Conservation (phyloP, 2,797 vertebrate species). For the Telmatherina bonti region DNA sequence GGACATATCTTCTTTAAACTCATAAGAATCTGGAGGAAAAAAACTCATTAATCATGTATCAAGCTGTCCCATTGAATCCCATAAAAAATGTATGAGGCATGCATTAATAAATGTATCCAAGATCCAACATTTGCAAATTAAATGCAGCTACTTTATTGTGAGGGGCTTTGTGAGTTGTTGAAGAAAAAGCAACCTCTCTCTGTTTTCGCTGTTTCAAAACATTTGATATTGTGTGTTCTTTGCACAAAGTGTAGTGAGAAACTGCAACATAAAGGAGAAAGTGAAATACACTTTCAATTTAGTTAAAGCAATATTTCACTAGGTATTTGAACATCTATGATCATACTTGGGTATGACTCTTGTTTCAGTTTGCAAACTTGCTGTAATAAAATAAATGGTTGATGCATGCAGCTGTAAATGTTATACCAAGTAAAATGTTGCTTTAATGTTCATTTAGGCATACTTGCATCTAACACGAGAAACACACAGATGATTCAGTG, state of each 20-base stretch:
- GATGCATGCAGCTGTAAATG: slow-evolving; percentile 53
- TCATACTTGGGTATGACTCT: slow-evolving; percentile 24
- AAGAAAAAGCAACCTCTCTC: slow-evolving; percentile 25
- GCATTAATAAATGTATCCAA: slow-evolving; percentile 70
- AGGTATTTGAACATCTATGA: slow-evolving; percentile 33
- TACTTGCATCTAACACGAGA: slow-evolving; percentile 22
- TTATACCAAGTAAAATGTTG: slow-evolving; percentile 59
- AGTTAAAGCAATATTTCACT: slow-evolving; percentile 65
- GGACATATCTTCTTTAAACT: slow-evolving; percentile 40
- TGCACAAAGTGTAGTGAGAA: slow-evolving; percentile 37
- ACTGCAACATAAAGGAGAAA: neutral
- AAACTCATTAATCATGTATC: slow-evolving; percentile 65
- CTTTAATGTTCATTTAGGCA: slow-evolving; percentile 47
- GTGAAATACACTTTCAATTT: slow-evolving; percentile 35
- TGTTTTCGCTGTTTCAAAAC: slow-evolving; percentile 32
- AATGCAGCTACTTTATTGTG: slow-evolving; percentile 48
- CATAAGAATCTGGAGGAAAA: slow-evolving; percentile 48
- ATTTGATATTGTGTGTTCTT: slow-evolving; percentile 39
- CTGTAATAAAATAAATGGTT: slow-evolving; percentile 21
- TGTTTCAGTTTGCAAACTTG: slow-evolving; percentile 20
- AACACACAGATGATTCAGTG: slow-evolving; percentile 14
- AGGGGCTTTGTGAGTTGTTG: slow-evolving; percentile 49
- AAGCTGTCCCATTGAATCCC: slow-evolving; percentile 59
- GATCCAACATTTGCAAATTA: slow-evolving; percentile 60
- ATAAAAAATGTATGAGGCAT: slow-evolving; percentile 73